A percentile compares a stretch with the other conserved stretches of the same genome.
Evolutionary conservation across 2,888 invertebrate species (phyloP).

Genomic region (Polyploca ridens): DNA sequence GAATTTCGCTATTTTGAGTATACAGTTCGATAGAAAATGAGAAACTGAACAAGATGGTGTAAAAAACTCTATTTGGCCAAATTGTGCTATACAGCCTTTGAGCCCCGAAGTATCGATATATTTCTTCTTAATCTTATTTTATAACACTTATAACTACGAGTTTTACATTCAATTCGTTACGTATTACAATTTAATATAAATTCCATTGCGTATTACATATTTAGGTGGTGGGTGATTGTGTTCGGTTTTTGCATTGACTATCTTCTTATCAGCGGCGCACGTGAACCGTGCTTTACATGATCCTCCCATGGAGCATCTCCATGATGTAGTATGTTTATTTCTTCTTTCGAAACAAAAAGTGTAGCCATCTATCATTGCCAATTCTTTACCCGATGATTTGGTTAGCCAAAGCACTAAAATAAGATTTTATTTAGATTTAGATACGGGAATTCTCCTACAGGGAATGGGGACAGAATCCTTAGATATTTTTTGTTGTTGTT

Average conservation of each 20-base stretch:
- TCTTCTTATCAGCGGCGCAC: slow-evolving; percentile 13
- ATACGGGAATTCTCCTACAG: too few species aligned
- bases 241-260: slow-evolving; percentile 16
- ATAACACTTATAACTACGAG: too few species aligned
- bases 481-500: too few species aligned
- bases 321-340: slow-evolving; percentile 14
- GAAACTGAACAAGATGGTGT: too few species aligned
- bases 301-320: slow-evolving; percentile 22
- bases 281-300: slow-evolving; percentile 27
- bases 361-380: slow-evolving; percentile 38
- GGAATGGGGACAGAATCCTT: too few species aligned
- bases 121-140: too few species aligned
- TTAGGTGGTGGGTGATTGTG: slow-evolving; percentile 35
- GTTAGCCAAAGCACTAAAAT: slow-evolving; percentile 22
- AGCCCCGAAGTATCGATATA: too few species aligned
- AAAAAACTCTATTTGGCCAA: too few species aligned
- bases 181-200: slow-evolving; percentile 21
- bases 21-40: too few species aligned
- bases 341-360: slow-evolving; percentile 29
- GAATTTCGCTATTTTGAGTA: too few species aligned
- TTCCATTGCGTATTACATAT: slow-evolving; percentile 23
- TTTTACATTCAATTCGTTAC: neutral
- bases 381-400: slow-evolving; percentile 26
- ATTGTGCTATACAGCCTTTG: too few species aligned
- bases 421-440: neutral